Evolutionary conservation across 2,113 vertebrate genomes (phyloP), one percentile per base, ranked within the genome.

Genomic region (Callionymus lyra): DNA sequence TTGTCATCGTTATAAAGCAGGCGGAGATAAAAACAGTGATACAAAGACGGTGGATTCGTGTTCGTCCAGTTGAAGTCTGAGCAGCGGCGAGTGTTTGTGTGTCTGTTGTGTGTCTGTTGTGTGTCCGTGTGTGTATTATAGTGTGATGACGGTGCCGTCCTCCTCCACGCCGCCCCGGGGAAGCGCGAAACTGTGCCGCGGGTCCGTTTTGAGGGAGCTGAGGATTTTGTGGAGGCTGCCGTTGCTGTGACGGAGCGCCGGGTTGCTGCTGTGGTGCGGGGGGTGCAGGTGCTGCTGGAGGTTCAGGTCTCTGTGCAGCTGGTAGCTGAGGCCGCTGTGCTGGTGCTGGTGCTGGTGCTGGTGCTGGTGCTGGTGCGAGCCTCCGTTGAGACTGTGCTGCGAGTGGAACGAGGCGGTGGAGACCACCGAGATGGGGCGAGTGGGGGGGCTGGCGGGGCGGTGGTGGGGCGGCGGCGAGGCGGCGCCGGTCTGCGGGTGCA

Each of bases 101-200:
- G 63, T 61, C 50, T 53, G 9, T 50, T 53, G 10, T 43, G 61
- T 63, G 42, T 54, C 56, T 89, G 44, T 43, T 48, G 53, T 15
- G 38, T 6, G 38, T n/a, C 41, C 41, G 19, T 45, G 1, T 34
- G 21, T 19, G 53, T 62, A 80, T 96, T 87, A 98, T 86, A 98
- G 89, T 1, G 95, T 98, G 55, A 98, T 91, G 32, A 97, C 93
- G 0, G 94, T 97, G 56, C 94, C 93, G 0, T 97, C 94, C 70
- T 98, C 95, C 80, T 98, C 86, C 83, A 98, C 88, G 1, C 91
- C 92, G 32, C 94, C 95, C 10, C 84, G 86, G 16, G 93, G 93
- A 58, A 97, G 86, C 13, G 86, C 87, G 44, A 98, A 86, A 68
- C 93, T 94, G 76, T 97, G 87, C n/a, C 94, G 85, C 31, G 91